phyloP scores from a whole-genome alignment of 2,113 vertebrate species.

The Setophaga coronata region DNA sequence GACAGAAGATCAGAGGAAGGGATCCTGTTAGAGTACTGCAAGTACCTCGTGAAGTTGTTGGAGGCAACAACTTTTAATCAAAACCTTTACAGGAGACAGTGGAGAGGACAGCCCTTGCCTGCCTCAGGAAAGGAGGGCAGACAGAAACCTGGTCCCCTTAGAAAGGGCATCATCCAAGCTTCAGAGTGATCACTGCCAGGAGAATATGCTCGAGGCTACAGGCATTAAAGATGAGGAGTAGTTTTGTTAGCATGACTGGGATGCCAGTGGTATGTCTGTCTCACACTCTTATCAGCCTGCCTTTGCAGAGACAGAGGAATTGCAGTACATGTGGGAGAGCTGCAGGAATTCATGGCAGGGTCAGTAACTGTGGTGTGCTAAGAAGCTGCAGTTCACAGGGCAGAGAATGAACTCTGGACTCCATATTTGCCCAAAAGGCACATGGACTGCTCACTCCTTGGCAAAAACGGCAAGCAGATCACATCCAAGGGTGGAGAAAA shows the following conservation, averaged over 20 bases:
- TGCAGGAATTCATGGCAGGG: not conserved
- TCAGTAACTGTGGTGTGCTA: not conserved
- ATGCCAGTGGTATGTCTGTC: not conserved
- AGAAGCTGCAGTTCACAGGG: not conserved
- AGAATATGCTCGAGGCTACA: accelerated
- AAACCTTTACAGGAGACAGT: not conserved
- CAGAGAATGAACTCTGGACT: not conserved
- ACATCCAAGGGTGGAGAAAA: not conserved
- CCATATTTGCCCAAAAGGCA: not conserved
- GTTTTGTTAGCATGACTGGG: not conserved
- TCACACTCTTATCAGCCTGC: not conserved
- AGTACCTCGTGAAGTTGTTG: not conserved
- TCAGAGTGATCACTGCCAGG: not conserved
- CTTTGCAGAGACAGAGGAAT: not conserved
- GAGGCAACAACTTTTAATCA: not conserved
- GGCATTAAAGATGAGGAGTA: not conserved
- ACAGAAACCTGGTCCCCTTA: not conserved
- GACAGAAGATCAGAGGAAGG: not conserved
- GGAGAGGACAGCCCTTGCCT: not conserved
- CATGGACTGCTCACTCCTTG: accelerated
- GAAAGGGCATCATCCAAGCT: not conserved
- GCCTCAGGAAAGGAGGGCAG: not conserved
- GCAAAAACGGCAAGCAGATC: not conserved
- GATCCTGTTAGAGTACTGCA: not conserved
- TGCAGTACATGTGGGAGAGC: not conserved